These are phyloP conservation scores for Xenopus tropicalis DNA, from an alignment of 2,113 vertebrate species.

Conservation along the genomic window DNA sequence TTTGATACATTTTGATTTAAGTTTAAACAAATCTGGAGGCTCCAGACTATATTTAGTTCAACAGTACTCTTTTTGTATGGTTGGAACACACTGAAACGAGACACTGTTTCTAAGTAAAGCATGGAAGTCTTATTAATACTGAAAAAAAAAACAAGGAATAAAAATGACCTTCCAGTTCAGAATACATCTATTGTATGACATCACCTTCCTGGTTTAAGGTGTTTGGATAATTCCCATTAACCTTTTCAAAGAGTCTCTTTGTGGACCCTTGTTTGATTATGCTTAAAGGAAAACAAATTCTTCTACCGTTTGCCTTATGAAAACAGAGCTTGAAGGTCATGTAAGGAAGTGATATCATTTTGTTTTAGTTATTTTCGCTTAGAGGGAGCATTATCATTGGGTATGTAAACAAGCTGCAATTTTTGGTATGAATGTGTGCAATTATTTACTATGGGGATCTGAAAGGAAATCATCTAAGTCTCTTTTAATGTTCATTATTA, in stretches of 20 bases:
- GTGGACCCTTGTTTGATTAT: slow-evolving; percentile 37
- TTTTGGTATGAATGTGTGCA: background rate
- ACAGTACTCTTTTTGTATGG: slow-evolving; percentile 39
- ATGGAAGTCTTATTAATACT: slow-evolving; percentile 37
- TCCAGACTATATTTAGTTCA: slow-evolving; percentile 14
- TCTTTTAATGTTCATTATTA: background rate
- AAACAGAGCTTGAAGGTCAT: slow-evolving; percentile 28
- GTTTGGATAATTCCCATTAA: slow-evolving; percentile 38
- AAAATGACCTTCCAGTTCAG: slow-evolving; percentile 33
- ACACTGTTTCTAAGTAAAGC: slow-evolving; percentile 32
- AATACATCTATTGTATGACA: slow-evolving; percentile 39
- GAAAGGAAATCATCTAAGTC: background rate
- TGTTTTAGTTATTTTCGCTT: slow-evolving; percentile 2
- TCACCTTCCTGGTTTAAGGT: slow-evolving; percentile 35
- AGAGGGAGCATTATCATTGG: slow-evolving; percentile 19
- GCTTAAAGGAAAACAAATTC: slow-evolving; percentile 29
- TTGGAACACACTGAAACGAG: slow-evolving; percentile 27
- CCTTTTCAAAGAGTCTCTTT: slow-evolving; percentile 29
- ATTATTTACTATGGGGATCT: background rate
- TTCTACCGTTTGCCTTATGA: slow-evolving; percentile 26
- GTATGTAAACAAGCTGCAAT: slow-evolving; percentile 20
- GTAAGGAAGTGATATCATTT: slow-evolving; percentile 36
- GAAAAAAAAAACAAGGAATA: slow-evolving; percentile 20
- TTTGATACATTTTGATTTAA: slow-evolving; percentile 6
- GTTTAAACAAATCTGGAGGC: slow-evolving; percentile 35